Evolutionary conservation across 2,113 vertebrate genomes (phyloP).

Genomic region (Tragelaphus imberbis): DNA sequence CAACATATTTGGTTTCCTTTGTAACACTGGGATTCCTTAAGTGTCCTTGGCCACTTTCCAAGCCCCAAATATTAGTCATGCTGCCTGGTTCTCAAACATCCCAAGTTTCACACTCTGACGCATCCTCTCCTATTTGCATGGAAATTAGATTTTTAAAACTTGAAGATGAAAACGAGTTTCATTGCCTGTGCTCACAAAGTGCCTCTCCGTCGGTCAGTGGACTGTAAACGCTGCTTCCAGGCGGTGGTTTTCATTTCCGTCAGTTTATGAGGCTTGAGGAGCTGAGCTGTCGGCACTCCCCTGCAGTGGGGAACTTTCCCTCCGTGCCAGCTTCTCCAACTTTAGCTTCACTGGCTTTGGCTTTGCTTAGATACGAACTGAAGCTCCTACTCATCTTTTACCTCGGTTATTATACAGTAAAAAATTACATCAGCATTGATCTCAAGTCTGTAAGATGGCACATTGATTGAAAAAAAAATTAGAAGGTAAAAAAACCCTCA

Average conservation of each 20-base stretch:
- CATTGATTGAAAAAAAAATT: background rate
- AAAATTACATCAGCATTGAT: background rate
- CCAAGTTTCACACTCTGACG: background rate
- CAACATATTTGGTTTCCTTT: conserved; percentile 44
- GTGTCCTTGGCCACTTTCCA: conserved; percentile 55
- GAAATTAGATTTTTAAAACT: conserved; percentile 62
- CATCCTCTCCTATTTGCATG: conserved; percentile 57
- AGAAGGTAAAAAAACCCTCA: background rate
- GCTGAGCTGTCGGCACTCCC: background rate
- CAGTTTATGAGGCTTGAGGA: background rate
- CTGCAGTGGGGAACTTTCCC: background rate
- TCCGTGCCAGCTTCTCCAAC: background rate
- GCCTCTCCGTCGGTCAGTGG: conserved; percentile 29
- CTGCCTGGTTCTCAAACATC: background rate
- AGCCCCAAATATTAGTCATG: conserved; percentile 50
- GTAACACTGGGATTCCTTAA: conserved; percentile 56
- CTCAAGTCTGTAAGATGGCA: background rate
- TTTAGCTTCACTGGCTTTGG: background rate
- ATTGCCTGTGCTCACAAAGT: conserved; percentile 35
- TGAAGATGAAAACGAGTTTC: conserved; percentile 46
- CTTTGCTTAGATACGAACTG: background rate
- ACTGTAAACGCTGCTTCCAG: conserved; percentile 36
- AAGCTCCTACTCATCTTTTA: background rate
- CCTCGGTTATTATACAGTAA: background rate
- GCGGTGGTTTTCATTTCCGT: background rate